Evolutionary conservation across 2,888 invertebrate species (phyloP), one percentile per base, ranked within the genome.

Genomic region (Dolichomitus sp.): DNA sequence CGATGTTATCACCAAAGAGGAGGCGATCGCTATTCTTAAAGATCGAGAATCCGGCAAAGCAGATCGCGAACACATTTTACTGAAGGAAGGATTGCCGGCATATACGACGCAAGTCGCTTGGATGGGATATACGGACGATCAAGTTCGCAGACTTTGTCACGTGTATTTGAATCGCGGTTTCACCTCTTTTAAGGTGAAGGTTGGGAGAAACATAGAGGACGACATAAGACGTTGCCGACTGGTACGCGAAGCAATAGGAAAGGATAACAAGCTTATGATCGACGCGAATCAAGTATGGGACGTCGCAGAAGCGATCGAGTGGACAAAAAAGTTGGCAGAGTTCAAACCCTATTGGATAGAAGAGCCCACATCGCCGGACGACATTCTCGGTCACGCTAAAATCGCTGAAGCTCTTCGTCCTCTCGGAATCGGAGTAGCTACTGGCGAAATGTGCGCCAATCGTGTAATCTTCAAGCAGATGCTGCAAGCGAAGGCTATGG

Each of bases 281-380:
- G 98, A 98, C 91, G 97, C 98, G 0, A 98, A 98, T 93, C 98
- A 97, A 95, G 96, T 97, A 1, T 99, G 98, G 98, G 97, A 97
- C 89, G 97, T 98, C 3, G 94, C 96, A 76, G 96, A 98, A 93
- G 97, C 98, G 0, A 97, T 98, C 79, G 96, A 96, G 12, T 98
- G 98, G 98, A 97, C 98, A 96, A 96, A 96, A 91, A 94, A 96
- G 72, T 93, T 98, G 79, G 95, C 96, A 0, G 95, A 96, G 52
- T 96, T 96, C 89, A 96, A 97, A 87, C 96, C 97, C 2, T 93
- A 96, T 73, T 99, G 98, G 98, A 98, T 99, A 77, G 98, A 99
- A 93, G 98, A 99, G 91, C 98, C 98, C 0, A 99, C 98, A 0
- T 97, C 97, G 3, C 98, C 98, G 0, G 98, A 99, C 92, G 99